Base-by-base conservation (phyloP, 2,888 invertebrate species). In the Periphyllus acericola region DNA sequence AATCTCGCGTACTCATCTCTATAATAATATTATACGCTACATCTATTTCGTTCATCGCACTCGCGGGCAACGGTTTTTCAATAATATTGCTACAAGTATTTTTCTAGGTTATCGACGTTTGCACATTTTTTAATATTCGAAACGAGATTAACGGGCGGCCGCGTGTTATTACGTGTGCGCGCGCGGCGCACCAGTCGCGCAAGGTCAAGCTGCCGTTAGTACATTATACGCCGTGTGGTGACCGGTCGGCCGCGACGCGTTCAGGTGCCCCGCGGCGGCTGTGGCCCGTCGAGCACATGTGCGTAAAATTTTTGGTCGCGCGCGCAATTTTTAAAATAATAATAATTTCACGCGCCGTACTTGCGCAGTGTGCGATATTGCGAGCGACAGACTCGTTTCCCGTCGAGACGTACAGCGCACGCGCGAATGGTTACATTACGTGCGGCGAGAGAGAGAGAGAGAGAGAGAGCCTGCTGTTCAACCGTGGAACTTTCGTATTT, bases 161-260 rank as follows among this genome's bases (percentile, higher is more conserved):
- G 71, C 72, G 25, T 25, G 14, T 60, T 55, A 79, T 79, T 75
- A 55, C 36, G 36, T n/a, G 60, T 36, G 36, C 21, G 52, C 55
- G 36, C 83, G n/a, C 25, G 29, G 25, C 32, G 14, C 71, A 55
- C 79, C 60, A 40, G 86, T 71, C 80, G 72, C 72, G 80, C 86
- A 86, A 86, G 86, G 86, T 86, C 86, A 86, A 86, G 86, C 86
- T 86, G 86, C 86, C 86, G 86, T 86, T 86, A 83, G 46, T 14
- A 46, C n/a, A n/a, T n/a, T 46, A 46, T 46, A 36, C 6, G 3
- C 3, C 36, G 6, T 14, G 14, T 46, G 14, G 86, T 86, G 71
- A 82, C 82, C 82, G 68, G 81, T 68, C 68, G 68, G 81, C 29
- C 36, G 72, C 83, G 25, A 11, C 46, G 40, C 76, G 76, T 60